These are phyloP conservation scores for Potamarius usumacintae DNA, from an alignment of 2,113 vertebrate species.

Conservation along the genomic window DNA sequence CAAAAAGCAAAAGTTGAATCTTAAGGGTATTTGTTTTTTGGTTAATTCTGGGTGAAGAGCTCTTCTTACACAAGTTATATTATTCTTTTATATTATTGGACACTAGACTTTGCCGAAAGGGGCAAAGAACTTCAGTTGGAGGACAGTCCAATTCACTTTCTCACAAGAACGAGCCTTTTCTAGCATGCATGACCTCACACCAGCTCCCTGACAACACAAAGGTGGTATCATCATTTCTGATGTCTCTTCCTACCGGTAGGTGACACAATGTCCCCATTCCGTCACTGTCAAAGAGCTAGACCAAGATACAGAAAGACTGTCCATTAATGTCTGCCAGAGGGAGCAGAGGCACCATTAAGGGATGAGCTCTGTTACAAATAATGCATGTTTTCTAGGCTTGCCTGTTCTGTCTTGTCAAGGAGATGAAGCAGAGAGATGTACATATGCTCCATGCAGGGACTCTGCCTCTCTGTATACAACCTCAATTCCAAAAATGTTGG, in stretches of 20 bases:
- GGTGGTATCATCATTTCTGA: conserved; percentile 68
- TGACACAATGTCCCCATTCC: conserved; percentile 76
- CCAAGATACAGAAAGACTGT: conserved; percentile 68
- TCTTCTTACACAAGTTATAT: neutral
- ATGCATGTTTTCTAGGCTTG: conserved; percentile 71
- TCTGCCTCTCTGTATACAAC: neutral
- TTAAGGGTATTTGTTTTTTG: neutral
- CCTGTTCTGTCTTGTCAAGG: conserved; percentile 61
- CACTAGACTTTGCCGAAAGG: neutral
- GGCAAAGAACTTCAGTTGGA: conserved; percentile 51
- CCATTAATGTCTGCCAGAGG: conserved; percentile 73
- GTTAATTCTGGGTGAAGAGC: neutral
- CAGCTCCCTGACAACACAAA: conserved; percentile 70
- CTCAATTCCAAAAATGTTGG: no score
- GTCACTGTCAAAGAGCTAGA: conserved; percentile 71
- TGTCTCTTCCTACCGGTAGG: conserved; percentile 67
- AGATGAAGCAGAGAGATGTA: conserved; percentile 8
- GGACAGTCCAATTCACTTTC: conserved; percentile 56
- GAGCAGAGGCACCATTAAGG: conserved; percentile 72
- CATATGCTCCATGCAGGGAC: neutral
- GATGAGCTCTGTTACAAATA: conserved; percentile 76
- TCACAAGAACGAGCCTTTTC: conserved; percentile 51
- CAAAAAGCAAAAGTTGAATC: neutral
- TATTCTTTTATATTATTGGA: neutral
- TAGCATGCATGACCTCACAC: conserved; percentile 59